Base-by-base conservation (phyloP, 2,113 vertebrate species). In the Otocyon megalotis region DNA sequence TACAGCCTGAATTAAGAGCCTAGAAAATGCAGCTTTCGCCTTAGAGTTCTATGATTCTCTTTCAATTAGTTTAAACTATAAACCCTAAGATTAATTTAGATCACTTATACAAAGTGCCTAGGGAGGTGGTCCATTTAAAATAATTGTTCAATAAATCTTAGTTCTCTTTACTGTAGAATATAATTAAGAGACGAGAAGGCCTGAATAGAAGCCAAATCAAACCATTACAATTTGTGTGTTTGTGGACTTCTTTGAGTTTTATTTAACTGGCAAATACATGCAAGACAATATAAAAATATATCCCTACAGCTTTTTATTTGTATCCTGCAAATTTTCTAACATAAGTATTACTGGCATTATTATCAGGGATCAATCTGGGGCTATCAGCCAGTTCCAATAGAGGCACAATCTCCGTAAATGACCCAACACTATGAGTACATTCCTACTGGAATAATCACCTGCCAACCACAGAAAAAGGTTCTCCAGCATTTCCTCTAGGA, bases 201-300 rank as follows among this genome's bases (percentile, higher is more conserved):
- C 71, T 97, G 13, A 28, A 72, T 62, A 93, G 50, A 93, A 93
- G 53, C 60, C 79, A 96, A 67, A 93, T 62, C 60, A 90, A 83
- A 76, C 3, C 48, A 89, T 60, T 69, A 80, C 9, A 80, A 88
- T 92, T 71, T 96, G 65, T 74, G 22, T 89, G 26, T 67, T 24
- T 26, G 7, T 24, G 2, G 16, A 62, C 26, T 90, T 89, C 22
- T 17, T 71, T 50, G 35, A 90, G 32, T 84, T 88, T 94, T 84
- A n/a, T 92, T 89, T 53, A 93, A 32, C 81, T 82, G 35, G 79
- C n/a, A 96, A 69, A 84, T 91, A 67, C 35, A 65, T 93, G 15
- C 26, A 67, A 65, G 22, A 81, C 30, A 53, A 85, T 79, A 92
- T 43, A 93, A 88, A 93, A 74, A 84, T 60, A 87, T 24, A 30